A percentile compares a stretch with the other conserved stretches of the same genome.
phyloP scores from a whole-genome alignment of 2,888 invertebrate genomes.

The Leptogaster cylindrica region DNA sequence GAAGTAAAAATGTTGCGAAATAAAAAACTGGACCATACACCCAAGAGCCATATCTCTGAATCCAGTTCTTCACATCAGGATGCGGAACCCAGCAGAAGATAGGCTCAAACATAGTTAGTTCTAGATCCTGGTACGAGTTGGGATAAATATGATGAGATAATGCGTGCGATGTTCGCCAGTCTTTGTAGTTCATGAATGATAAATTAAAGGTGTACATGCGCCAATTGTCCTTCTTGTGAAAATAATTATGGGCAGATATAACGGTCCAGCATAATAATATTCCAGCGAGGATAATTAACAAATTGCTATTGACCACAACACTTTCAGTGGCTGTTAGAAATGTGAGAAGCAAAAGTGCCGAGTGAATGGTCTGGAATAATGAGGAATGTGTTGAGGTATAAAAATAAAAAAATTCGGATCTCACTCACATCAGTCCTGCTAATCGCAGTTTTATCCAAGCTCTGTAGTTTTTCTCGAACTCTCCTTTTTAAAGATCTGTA shows the following conservation, averaged over 20 bases:
- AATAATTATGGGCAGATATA: slow-evolving; percentile 76
- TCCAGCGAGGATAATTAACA: slow-evolving; percentile 63
- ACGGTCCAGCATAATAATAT: slow-evolving; percentile 67
- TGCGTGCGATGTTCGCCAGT: slow-evolving; percentile 78
- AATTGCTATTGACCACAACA: slow-evolving; percentile 55
- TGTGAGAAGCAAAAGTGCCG: slow-evolving; percentile 58
- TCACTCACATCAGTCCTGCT: slow-evolving; percentile 57
- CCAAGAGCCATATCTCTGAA: slow-evolving; percentile 65
- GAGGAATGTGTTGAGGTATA: neutral
- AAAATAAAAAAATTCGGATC: neutral
- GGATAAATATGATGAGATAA: slow-evolving; percentile 81
- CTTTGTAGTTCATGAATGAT: slow-evolving; percentile 67
- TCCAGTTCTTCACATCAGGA: slow-evolving; percentile 63
- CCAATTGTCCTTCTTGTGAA: slow-evolving; percentile 77
- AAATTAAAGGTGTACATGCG: slow-evolving; percentile 81
- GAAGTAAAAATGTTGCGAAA: neutral
- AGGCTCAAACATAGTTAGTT: slow-evolving; percentile 73
- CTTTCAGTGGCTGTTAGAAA: slow-evolving; percentile 58
- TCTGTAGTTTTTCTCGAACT: slow-evolving; percentile 66
- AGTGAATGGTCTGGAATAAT: slow-evolving; percentile 57
- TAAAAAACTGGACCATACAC: slow-evolving; percentile 62
- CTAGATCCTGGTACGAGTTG: slow-evolving; percentile 77
- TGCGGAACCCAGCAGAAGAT: slow-evolving; percentile 70
- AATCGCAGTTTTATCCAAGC: slow-evolving; percentile 62
- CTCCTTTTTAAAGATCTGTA: slow-evolving; percentile 72